Base-by-base conservation (phyloP, 2,888 invertebrate species). In the Pocota personata region DNA sequence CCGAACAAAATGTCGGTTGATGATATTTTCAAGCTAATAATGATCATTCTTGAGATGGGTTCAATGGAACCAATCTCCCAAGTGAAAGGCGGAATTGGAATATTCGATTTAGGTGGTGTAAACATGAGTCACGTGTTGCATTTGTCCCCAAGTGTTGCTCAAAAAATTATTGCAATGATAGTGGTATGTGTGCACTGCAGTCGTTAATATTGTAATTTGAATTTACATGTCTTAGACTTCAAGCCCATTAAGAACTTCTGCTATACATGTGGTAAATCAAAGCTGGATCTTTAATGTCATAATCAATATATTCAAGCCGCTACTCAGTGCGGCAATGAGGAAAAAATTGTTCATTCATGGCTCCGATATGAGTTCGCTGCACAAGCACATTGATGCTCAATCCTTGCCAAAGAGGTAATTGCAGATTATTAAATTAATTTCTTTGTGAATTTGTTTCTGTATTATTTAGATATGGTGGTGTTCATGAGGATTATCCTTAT, bases 231-330 rank as follows among this genome's bases (percentile, higher is more conserved):
- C 93, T 7, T 92, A 95, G 95, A 95, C 95, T 0, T 94, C 95
- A 69, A 96, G 96, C 90, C 97, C 97, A 0, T 94, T 96, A 89
- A 95, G 94, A 64, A 95, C 95, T 0, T 93, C 95, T 87, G 95
- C 96, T 0, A 94, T 97, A 73, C 97, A 97, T 92, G 94, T 97
- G 64, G 94, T 97, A 37, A 95, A 96, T 91, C 96, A 97, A 90
- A 96, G 96, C 0, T 97, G 97, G 96, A 92, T 96, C 6, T 97
- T 97, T 90, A 96, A 96, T 91, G 95, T 95, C 87, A 95, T 96
- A 64, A 96, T 95, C 91, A 95, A 94, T 87, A 94, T 97, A 16
- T 97, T 97, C 91, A 96, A 96, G 89, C 97, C 97, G 0, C 93
- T 97, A 24, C 92, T 97, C 24, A 95, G 95, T 89, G 92, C 94